Evolutionary conservation across 2,888 invertebrate genomes (phyloP), one percentile per base, ranked within the genome.

Genomic region (Drosophila nigritarsus): DNA sequence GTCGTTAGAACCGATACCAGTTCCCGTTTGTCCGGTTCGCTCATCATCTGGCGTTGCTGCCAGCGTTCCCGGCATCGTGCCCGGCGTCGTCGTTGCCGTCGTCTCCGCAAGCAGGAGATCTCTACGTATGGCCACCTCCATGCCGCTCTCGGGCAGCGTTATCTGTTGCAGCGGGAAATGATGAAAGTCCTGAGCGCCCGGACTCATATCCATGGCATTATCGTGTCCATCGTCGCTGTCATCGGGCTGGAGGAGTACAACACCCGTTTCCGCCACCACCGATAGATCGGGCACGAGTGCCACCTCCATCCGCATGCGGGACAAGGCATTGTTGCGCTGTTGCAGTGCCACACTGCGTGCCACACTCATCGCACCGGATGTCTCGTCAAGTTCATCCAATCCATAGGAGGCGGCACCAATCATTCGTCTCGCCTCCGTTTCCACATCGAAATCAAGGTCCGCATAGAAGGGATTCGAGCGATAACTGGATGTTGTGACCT

Each of bases 401-500:
- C 90, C 89, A 36, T 92, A 93, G 36, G 91, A 93, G 30, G 91
- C 92, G 20, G 93, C 89, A 85, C 94, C 93, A 29, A 93, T 92
- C 69, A 94, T 91, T 13, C 90, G 80, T 73, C 82, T 67, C 8
- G 80, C 73, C 24, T 89, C 90, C 29, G 92, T 90, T 56, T 95
- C 96, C 4, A 95, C 95, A 89, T 97, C 97, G 95, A 96, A 97
- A 82, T 97, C 97, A 18, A 96, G 94, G 88, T 96, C 96, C 94
- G 96, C 95, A 91, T 96, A 96, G 49, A 96, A 95, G 73, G 95
- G 95, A 82, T 91, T 92, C 0, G 93, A 91, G 51, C 91, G 92
- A 87, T 95, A 95, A 65, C 94, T 93, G 38, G 94, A 93, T 3
- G 94, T 94, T 2, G 94, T 94, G 18, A 94, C 94, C 78, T 94